phyloP scores from a whole-genome alignment of 2,797 vertebrate species.

The Nannoperca australis region DNA sequence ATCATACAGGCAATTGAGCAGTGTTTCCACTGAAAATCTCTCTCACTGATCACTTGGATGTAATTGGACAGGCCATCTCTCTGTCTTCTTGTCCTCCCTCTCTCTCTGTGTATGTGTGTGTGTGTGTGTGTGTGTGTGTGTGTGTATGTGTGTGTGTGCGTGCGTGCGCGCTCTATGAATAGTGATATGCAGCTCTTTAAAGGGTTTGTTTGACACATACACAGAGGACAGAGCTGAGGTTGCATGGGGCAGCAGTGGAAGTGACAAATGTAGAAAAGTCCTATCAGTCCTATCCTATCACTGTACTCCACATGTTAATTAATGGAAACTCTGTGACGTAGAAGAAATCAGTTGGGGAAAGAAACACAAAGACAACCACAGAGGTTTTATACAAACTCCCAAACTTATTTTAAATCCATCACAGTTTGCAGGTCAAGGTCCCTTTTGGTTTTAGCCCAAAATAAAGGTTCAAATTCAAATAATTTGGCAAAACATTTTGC shows the following conservation, averaged over 20 bases:
- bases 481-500: not conserved
- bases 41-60: constrained; percentile 79
- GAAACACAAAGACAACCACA: not conserved
- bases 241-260: constrained; percentile 68
- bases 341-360: not conserved
- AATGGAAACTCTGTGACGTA: not conserved
- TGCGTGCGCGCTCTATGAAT: constrained; percentile 15
- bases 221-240: constrained; percentile 34
- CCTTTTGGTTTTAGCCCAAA: not conserved
- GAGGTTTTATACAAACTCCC: not conserved
- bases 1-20: constrained; percentile 69
- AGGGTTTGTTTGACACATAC: constrained; percentile 29
- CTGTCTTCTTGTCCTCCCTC: constrained; percentile 3
- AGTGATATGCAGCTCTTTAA: constrained; percentile 32
- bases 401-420: not conserved
- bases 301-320: not conserved
- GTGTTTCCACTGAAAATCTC: constrained; percentile 87
- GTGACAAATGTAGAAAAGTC: constrained; percentile 66
- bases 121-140: not conserved
- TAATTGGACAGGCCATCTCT: constrained; percentile 82
- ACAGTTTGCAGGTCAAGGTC: not conserved
- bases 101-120: not conserved
- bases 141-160: not conserved
- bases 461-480: not conserved
- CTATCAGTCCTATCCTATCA: not conserved